phyloP scores from a whole-genome alignment of 2,888 invertebrate species.

The Colletes collaris region DNA sequence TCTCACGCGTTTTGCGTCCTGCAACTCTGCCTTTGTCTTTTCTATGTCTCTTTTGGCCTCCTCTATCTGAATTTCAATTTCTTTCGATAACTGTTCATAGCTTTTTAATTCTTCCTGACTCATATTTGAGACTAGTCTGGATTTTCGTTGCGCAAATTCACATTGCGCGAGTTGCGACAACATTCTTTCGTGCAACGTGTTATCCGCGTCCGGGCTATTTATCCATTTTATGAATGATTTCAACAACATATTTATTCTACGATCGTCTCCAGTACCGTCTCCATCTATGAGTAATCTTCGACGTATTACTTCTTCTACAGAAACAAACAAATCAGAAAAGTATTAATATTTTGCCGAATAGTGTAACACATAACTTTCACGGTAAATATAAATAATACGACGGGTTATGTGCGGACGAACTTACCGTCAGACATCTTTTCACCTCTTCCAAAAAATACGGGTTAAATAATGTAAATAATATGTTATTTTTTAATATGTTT shows the following conservation, averaged over 20 bases:
- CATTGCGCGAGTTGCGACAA: conserved; percentile 93
- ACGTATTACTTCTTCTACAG: conserved; percentile 95
- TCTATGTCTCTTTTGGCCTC: conserved; percentile 92
- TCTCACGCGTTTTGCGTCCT: conserved; percentile 92
- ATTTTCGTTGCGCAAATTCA: conserved; percentile 94
- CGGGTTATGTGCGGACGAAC: conserved; percentile 12
- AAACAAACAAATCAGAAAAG: not conserved
- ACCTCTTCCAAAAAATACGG: not conserved
- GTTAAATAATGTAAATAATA: not conserved
- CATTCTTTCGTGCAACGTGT: conserved; percentile 88
- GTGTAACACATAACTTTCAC: not conserved
- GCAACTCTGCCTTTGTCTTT: conserved; percentile 91
- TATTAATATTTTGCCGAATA: not conserved
- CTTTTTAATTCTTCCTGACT: conserved; percentile 92
- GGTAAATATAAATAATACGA: not conserved
- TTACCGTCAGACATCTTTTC: conserved; percentile 54
- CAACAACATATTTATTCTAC: conserved; percentile 92
- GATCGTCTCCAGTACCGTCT: conserved; percentile 98
- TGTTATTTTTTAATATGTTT: not conserved
- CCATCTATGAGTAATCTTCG: conserved; percentile 96
- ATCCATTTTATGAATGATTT: conserved; percentile 94
- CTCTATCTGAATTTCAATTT: conserved; percentile 91
- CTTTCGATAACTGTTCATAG: conserved; percentile 90
- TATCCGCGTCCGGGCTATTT: conserved; percentile 85
- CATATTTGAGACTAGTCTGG: conserved; percentile 91